Evolutionary conservation across 2,888 invertebrate genomes (phyloP).

Genomic region (Acronicta leporina): DNA sequence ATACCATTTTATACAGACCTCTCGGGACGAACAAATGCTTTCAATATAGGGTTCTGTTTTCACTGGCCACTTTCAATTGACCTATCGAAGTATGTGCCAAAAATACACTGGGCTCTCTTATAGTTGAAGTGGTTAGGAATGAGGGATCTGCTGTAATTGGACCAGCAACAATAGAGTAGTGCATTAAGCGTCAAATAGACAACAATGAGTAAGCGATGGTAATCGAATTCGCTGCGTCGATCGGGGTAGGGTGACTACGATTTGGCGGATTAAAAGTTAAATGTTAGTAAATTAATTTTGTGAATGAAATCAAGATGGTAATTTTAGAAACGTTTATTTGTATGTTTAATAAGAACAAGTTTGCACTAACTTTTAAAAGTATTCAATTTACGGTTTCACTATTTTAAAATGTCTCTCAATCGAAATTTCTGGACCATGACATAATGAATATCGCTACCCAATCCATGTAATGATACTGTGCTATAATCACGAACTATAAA

Average conservation of each 20-base stretch:
- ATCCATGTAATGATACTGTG: too few relatives aligned
- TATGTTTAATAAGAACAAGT: too few relatives aligned
- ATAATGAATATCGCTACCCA: too few relatives aligned
- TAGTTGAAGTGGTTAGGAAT: constrained; percentile 39
- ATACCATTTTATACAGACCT: constrained; percentile 58
- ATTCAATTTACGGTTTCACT: too few relatives aligned
- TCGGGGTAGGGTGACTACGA: constrained; percentile 62
- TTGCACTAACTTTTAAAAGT: too few relatives aligned
- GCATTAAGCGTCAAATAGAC: constrained; percentile 74
- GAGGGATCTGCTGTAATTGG: constrained; percentile 60
- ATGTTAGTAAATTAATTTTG: not conserved
- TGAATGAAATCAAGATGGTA: not conserved
- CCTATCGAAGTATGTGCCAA: constrained; percentile 38
- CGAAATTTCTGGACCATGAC: too few relatives aligned
- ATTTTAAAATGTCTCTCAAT: too few relatives aligned
- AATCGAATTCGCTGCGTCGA: constrained; percentile 78
- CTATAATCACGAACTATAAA: too few relatives aligned
- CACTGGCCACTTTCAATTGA: constrained; percentile 52
- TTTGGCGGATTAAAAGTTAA: constrained; percentile 7
- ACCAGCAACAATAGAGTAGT: constrained; percentile 60
- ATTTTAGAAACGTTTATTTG: too few relatives aligned
- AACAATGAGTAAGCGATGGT: constrained; percentile 76
- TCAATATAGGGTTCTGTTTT: constrained; percentile 50
- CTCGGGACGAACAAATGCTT: constrained; percentile 44
- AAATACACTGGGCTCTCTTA: constrained; percentile 50